These are phyloP conservation scores for Holotrichia oblita DNA, from an alignment of 1,140 invertebrate genomes.

Conservation along the genomic window DNA sequence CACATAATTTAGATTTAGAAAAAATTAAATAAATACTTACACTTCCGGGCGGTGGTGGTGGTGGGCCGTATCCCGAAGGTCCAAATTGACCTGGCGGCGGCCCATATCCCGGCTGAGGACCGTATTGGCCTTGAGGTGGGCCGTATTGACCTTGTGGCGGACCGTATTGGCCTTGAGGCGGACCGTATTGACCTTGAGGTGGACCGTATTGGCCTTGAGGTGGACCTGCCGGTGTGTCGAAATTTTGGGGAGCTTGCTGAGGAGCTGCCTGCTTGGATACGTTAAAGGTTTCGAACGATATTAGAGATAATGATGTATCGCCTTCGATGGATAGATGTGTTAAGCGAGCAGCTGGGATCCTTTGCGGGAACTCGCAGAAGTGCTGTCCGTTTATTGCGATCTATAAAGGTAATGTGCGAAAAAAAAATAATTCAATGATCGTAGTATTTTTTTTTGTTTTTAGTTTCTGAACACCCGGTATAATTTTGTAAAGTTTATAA, in stretches of 20 bases:
- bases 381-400: slow-evolving; percentile 82
- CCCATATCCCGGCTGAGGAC: slow-evolving; percentile 6
- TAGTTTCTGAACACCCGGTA: too few relatives aligned
- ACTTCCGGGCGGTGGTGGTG: slow-evolving; percentile 39
- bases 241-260: not conserved
- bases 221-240: not conserved
- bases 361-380: slow-evolving; percentile 79
- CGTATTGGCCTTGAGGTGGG: too few relatives aligned
- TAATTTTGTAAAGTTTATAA: too few relatives aligned
- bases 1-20: not conserved
- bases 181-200: slow-evolving; percentile 42
- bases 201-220: slow-evolving; percentile 21
- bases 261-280: not conserved
- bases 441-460: too few relatives aligned
- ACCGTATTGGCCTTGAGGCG: slow-evolving; percentile 34
- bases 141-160: not conserved
- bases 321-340: slow-evolving; percentile 78
- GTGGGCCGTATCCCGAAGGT: slow-evolving; percentile 42
- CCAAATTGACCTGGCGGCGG: slow-evolving; percentile 37
- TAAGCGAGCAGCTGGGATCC: slow-evolving; percentile 72
- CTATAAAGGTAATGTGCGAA: too few relatives aligned
- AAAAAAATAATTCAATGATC: too few relatives aligned
- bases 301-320: slow-evolving; percentile 70
- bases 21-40: slow-evolving; percentile 7
- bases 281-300: slow-evolving; percentile 59